Evolutionary conservation across 2,113 vertebrate species (phyloP), one percentile per base, ranked within the genome.

Genomic region (Laterallus jamaicensis): DNA sequence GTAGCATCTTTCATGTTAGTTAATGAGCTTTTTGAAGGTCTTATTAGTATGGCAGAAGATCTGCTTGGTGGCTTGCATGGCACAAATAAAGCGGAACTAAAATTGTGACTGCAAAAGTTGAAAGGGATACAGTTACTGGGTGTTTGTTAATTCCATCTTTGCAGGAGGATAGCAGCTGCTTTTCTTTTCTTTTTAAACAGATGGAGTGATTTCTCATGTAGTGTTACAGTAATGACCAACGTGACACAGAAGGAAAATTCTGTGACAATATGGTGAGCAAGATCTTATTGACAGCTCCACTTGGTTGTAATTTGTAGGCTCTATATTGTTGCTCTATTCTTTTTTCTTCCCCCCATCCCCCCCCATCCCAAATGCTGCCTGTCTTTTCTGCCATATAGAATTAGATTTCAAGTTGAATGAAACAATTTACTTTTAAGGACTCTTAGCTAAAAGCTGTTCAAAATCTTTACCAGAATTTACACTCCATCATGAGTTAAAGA

Each of bases 121-220:
- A 97, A 98, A 96, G 93, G 95, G 86, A 87, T 96, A 93, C 95
- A 95, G 97, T 98, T 97, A 93, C 95, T 95, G 86, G 42, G 78
- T 96, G 90, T 97, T 97, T 97, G 97, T 97, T 98, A 98, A 97
- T 98, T 98, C 93, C 85, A 82, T 98, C 96, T 97, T 96, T 97
- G 96, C 96, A 96, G 60, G 92, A 93, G 91, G 96, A 96, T 92
- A 97, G 97, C 98, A 98, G 98, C 98, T 98, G 97, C 93, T 97
- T 97, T 97, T 93, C 90, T 95, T 96, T 96, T 96, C 91, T 96
- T 95, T 96, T 98, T 97, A 97, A 98, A 98, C 98, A 98, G 98
- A 98, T 98, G 98, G 98, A 96, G 92, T 97, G 97, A 98, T 98
- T 98, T 98, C 96, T 98, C 97, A 98, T 85, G 96, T 98, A 98